Base-by-base conservation (phyloP, 2,888 invertebrate genomes). In the Drosophila conformis region DNA sequence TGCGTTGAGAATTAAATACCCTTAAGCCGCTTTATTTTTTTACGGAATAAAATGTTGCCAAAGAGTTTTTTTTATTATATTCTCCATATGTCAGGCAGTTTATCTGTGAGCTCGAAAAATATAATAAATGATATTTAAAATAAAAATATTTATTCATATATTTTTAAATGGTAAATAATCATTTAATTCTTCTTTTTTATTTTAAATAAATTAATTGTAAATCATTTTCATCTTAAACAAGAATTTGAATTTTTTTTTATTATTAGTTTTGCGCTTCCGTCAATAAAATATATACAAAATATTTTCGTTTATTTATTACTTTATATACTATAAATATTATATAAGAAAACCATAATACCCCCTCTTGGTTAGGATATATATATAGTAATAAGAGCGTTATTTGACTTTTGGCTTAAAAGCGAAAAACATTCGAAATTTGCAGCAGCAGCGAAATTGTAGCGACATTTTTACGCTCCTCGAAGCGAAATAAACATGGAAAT, bases 401-500 rank as follows among this genome's bases (percentile, higher is more conserved):
- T 83, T 73, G 59, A 76, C 73, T 71, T 68, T 63, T 62, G 54
- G 27, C 48, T 53, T 56, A 53, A 58, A 59, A 69, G 60, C 49
- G 51, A 72, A 76, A 54, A 76, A 59, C 25, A 54, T 42, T 36
- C 36, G 54, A 67, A 61, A 61, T 48, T 66, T 63, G 25, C 36
- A 42, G 70, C 57, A 71, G 63, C 61, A 75, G 21, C 38, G 40
- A 72, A 71, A 79, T 82, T 69, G 68, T 52, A 77, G 82, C 81
- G 74, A 78, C 77, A 87, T 87, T 90, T 86, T 88, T 83, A 80
- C 79, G 90, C 87, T 86, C 81, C 79, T 83, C 74, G 87, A 87
- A 87, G 87, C 90, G 89, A 89, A 91, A 89, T 90, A 89, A 91
- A 90, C 84, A 90, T 72, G 81, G 76, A 89, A 76, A 89, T 87